Conservation (phyloP, 1,140 invertebrate species). For the Macrobrachium rosenbergii region DNA sequence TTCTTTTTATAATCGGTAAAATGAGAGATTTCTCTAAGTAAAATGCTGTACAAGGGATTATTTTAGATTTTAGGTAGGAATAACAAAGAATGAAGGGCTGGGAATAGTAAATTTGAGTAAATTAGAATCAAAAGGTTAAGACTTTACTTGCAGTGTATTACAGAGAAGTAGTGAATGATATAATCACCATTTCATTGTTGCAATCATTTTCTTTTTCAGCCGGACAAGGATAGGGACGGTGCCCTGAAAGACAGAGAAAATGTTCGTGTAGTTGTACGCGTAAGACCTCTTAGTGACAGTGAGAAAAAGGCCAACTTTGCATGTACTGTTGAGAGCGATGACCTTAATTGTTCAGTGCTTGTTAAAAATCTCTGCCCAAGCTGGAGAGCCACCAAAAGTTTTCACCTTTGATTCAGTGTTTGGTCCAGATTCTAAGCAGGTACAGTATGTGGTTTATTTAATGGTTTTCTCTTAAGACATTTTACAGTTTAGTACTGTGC, state of each 20-base stretch:
- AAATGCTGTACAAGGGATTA: too few species aligned
- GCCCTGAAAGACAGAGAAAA: slow-evolving; percentile 70
- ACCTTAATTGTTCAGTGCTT: slow-evolving; percentile 75
- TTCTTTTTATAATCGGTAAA: too few species aligned
- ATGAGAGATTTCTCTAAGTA: too few species aligned
- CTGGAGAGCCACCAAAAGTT: slow-evolving; percentile 79
- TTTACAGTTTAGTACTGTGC: not conserved
- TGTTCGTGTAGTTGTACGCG: slow-evolving; percentile 86
- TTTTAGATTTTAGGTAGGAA: too few species aligned
- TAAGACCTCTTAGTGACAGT: slow-evolving; percentile 86
- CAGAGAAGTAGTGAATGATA: too few species aligned
- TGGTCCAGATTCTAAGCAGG: slow-evolving; percentile 72
- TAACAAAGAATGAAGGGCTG: too few species aligned
- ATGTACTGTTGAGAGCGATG: slow-evolving; percentile 82
- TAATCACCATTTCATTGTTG: not conserved
- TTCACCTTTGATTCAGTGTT: slow-evolving; percentile 80
- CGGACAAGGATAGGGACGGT: slow-evolving; percentile 49
- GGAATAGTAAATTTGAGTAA: too few species aligned
- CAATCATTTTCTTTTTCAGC: slow-evolving; percentile 37
- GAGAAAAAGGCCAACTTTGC: slow-evolving; percentile 80
- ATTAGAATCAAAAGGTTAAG: too few species aligned
- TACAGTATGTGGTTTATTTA: slow-evolving; percentile 23
- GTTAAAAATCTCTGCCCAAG: slow-evolving; percentile 53
- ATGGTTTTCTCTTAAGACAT: too few species aligned
- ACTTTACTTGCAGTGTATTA: too few species aligned